phyloP scores from a whole-genome alignment of 1,140 invertebrate species.

The Macrotrachela quadricornifera region DNA sequence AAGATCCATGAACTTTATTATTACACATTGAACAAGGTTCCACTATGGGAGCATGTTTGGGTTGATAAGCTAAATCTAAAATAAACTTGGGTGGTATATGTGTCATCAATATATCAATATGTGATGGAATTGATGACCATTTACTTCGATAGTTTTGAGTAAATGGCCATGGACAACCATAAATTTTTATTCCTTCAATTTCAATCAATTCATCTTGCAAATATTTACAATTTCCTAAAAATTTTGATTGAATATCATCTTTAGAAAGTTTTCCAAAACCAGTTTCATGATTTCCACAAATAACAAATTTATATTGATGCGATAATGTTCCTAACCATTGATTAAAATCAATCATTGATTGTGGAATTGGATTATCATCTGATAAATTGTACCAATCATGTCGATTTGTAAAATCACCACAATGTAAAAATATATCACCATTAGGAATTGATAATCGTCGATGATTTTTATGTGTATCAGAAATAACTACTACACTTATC shows the following conservation, averaged over 20 bases:
- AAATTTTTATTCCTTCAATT: constrained; percentile 31
- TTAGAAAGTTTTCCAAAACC: not conserved
- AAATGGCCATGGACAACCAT: not conserved
- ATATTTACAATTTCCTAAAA: constrained; percentile 2
- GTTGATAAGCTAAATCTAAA: too few relatives aligned
- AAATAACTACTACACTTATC: too few relatives aligned
- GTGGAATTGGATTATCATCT: constrained; percentile 39
- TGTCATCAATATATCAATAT: too few relatives aligned
- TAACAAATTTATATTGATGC: constrained; percentile 61
- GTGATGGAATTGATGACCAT: too few relatives aligned
- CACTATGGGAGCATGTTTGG: too few relatives aligned
- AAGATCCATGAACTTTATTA: too few relatives aligned
- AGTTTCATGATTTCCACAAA: constrained; percentile 66
- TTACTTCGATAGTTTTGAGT: too few relatives aligned
- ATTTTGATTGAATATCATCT: not conserved
- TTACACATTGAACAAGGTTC: too few relatives aligned
- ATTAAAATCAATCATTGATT: constrained; percentile 8
- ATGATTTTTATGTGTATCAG: too few relatives aligned
- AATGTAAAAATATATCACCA: not conserved
- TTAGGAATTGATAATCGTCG: not conserved
- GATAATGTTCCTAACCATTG: constrained; percentile 39
- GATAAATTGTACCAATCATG: too few relatives aligned
- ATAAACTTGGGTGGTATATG: too few relatives aligned
- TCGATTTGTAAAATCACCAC: not conserved
- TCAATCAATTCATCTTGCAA: not conserved